Evolutionary conservation across 53 echinoderm and acorn worm genomes (phyloP).

Genomic region (Echinarachnius parma): DNA sequence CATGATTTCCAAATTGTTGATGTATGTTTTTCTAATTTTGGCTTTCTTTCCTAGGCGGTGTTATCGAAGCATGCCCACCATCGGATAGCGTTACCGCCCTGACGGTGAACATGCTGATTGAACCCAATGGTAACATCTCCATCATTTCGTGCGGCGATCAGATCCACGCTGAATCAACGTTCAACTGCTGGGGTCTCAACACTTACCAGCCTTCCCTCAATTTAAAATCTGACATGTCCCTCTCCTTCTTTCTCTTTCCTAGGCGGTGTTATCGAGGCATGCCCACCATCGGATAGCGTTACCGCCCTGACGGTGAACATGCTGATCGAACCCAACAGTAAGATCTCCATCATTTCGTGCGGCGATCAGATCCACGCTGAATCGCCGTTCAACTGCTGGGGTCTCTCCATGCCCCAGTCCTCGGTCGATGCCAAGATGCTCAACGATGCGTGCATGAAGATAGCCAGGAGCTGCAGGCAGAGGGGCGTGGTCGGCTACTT

Average conservation of each 20-base stretch:
- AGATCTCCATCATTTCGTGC: slow-evolving; percentile 63
- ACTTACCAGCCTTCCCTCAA: slow-evolving; percentile 90
- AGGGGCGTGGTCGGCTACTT: slow-evolving; percentile 84
- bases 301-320: slow-evolving; percentile 88
- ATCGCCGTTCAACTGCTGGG: slow-evolving; percentile 88
- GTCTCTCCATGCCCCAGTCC: slow-evolving; percentile 88
- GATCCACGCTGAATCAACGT: slow-evolving; percentile 85
- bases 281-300: slow-evolving; percentile 90
- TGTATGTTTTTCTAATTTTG: not conserved
- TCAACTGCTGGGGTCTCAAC: slow-evolving; percentile 87
- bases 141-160: slow-evolving; percentile 87
- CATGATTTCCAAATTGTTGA: too few species aligned
- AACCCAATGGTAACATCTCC: slow-evolving; percentile 61
- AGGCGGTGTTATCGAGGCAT: slow-evolving; percentile 96
- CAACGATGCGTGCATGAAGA: slow-evolving; percentile 68
- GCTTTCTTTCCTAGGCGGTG: slow-evolving; percentile 60
- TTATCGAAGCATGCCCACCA: slow-evolving; percentile 92
- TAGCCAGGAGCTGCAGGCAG: slow-evolving; percentile 78
- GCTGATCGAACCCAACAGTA: slow-evolving; percentile 73
- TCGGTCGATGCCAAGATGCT: slow-evolving; percentile 79
- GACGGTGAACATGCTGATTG: slow-evolving; percentile 83
- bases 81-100: slow-evolving; percentile 91
- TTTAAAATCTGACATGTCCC: not conserved
- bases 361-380: slow-evolving; percentile 95
- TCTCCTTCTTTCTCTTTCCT: too few species aligned